Evolutionary conservation across 2,113 vertebrate species (phyloP).

Genomic region (Lampris incognitus): DNA sequence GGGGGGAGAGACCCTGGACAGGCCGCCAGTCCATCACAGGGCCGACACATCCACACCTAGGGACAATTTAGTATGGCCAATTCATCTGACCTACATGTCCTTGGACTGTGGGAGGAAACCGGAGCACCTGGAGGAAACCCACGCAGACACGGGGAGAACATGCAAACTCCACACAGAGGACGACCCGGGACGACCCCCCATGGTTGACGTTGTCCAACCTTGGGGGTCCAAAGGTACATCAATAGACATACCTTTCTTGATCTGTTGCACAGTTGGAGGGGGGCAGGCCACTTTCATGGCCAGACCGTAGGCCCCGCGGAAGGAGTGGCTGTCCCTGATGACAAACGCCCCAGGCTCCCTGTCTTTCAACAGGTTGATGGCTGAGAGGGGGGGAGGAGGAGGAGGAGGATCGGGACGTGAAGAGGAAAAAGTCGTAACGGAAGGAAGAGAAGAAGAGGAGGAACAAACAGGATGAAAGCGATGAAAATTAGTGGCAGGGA

Average conservation of each 20-base stretch:
- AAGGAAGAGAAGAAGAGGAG: not conserved
- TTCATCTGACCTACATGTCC: too few species aligned
- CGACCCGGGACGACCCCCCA: too few species aligned
- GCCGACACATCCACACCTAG: too few species aligned
- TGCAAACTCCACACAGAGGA: too few species aligned
- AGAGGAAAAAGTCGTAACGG: not conserved
- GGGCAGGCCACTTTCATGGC: slow-evolving; percentile 98
- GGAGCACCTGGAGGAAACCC: too few species aligned
- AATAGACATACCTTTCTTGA: slow-evolving; percentile 89
- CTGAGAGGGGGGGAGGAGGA: slow-evolving; percentile 68
- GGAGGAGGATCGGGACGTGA: not conserved
- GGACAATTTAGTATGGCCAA: too few species aligned
- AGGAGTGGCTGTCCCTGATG: slow-evolving; percentile 97
- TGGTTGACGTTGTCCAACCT: too few species aligned
- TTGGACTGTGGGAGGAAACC: too few species aligned
- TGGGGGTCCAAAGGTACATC: not conserved
- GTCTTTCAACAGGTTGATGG: slow-evolving; percentile 93
- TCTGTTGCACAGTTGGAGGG: slow-evolving; percentile 91
- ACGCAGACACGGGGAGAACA: too few species aligned
- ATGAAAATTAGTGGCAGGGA: not conserved
- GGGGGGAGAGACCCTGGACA: too few species aligned
- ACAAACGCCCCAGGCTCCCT: slow-evolving; percentile 94
- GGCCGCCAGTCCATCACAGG: too few species aligned
- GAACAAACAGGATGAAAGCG: not conserved
- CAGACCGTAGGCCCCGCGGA: slow-evolving; percentile 95